Evolutionary conservation across 2,113 vertebrate species (phyloP), one percentile per base, ranked within the genome.

Genomic region (Brevimyrus niger): DNA sequence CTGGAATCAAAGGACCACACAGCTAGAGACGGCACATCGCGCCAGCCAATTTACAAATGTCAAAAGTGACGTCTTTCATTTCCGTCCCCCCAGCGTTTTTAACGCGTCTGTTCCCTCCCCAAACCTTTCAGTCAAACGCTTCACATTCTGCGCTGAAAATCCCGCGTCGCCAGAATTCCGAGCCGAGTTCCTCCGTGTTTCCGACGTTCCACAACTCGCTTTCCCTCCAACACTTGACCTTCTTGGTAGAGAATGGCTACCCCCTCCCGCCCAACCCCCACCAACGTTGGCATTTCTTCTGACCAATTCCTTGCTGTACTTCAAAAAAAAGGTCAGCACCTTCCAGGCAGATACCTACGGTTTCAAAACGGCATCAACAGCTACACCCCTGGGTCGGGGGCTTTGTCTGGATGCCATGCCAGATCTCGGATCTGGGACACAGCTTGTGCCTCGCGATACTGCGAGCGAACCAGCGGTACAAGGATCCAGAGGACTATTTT

Each of bases 21-120:
- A n/a, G 50, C 85, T 17, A 35, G 50, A 10, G 85, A 53, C 13
- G 27, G 50, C 47, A 87, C 50, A 35, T 55, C 55, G 50, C 50
- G 50, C 13, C 85, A 87, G 47, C 85, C 85, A 55, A 35, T 87
- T 87, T 87, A 87, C 85, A 51, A 87, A 53, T 87, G 85, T 87
- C 48, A 87, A 35, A 53, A 87, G 85, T 35, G 85, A 87, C 85
- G 27, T 55, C 85, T 55, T 87, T 87, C 85, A 87, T 53, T 53
- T 87, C 50, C 85, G 31, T 87, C 6, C 27, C 50, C 50, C 10
- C n/a, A n/a, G 27, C 15, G 31, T 87, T 87, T 87, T 21, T 38
- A 87, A 19, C 17, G 31, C 17, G 3, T 35, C 53, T 38, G 13
- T 87, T 87, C n/a, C n/a, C 15, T 53, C 27, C 50, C 6, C 47